Conservation (phyloP, 2,797 vertebrate genomes). For the Onychomys leucogaster region DNA sequence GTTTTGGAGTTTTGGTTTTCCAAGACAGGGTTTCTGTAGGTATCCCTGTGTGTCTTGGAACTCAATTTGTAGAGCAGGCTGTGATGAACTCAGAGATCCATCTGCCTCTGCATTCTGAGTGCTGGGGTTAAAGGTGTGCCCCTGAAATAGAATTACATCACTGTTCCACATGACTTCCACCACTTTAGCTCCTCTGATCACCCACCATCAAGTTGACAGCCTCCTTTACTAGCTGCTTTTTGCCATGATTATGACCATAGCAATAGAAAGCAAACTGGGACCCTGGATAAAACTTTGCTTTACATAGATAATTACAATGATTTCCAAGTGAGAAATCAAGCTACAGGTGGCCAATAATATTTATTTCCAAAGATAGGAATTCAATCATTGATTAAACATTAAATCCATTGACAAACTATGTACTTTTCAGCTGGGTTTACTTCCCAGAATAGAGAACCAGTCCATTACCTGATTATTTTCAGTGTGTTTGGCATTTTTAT, state of each 20-base stretch:
- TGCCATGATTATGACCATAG: neutral
- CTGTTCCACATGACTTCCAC: neutral
- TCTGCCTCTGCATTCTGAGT: neutral
- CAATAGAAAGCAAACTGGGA: too few relatives aligned
- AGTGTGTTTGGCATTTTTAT: neutral
- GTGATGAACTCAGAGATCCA: neutral
- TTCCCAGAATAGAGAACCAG: neutral
- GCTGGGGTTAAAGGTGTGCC: too few relatives aligned
- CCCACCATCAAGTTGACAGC: neutral
- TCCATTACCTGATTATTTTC: neutral
- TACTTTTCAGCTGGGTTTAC: neutral
- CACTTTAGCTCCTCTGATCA: too few relatives aligned
- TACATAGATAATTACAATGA: neutral
- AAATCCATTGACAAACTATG: neutral
- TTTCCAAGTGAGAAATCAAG: conserved; percentile 4
- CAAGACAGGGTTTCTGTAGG: neutral
- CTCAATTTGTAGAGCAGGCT: too few relatives aligned
- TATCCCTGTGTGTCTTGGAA: neutral
- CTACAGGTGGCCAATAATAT: neutral
- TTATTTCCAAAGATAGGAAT: neutral
- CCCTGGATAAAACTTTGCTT: neutral
- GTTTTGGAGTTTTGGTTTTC: neutral
- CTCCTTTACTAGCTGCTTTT: neutral
- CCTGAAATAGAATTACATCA: neutral
- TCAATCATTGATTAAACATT: neutral